phyloP scores from a whole-genome alignment of 30 jellyfish, hydroid and myxozoan genomes.

The Phacellophora camtschatica region DNA sequence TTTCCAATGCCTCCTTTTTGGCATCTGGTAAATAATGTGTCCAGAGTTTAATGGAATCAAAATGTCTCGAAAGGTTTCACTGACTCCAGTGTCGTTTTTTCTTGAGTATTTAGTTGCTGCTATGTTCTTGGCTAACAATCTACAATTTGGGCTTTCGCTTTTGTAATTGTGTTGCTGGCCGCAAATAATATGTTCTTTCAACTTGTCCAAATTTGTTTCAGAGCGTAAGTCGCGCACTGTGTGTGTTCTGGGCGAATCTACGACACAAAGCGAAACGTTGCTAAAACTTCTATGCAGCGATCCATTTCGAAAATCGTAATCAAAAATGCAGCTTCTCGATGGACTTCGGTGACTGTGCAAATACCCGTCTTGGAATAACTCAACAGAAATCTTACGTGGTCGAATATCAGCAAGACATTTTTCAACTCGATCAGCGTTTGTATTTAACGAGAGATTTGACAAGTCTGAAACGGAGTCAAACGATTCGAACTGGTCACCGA shows the following conservation, averaged over 20 bases:
- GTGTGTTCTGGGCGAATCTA: constrained; percentile 18
- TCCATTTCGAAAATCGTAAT: constrained; percentile 8
- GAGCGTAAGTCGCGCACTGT: constrained; percentile 57
- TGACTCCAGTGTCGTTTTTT: constrained; percentile 3
- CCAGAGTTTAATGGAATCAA: constrained; percentile 46
- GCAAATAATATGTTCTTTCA: constrained; percentile 50
- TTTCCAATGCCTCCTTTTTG: background rate
- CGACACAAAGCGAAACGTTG: constrained; percentile 47
- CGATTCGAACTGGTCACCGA: constrained; percentile 43
- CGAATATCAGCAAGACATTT: constrained; percentile 13
- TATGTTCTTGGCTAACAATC: background rate
- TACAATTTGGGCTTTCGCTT: constrained; percentile 3
- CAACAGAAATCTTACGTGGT: constrained; percentile 28
- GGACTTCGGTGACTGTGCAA: background rate
- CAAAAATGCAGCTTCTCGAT: background rate
- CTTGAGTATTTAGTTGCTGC: background rate
- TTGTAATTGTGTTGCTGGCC: constrained; percentile 37
- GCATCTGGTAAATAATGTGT: background rate
- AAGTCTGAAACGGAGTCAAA: constrained; percentile 56
- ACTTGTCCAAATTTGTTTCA: constrained; percentile 26
- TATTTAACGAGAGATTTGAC: constrained; percentile 13
- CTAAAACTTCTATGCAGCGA: constrained; percentile 55
- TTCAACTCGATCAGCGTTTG: constrained; percentile 52
- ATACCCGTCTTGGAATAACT: background rate
- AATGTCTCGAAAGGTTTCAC: constrained; percentile 15